These are phyloP conservation scores for Microctonus brassicae DNA, from an alignment of 2,888 invertebrate genomes.

Conservation along the genomic window DNA sequence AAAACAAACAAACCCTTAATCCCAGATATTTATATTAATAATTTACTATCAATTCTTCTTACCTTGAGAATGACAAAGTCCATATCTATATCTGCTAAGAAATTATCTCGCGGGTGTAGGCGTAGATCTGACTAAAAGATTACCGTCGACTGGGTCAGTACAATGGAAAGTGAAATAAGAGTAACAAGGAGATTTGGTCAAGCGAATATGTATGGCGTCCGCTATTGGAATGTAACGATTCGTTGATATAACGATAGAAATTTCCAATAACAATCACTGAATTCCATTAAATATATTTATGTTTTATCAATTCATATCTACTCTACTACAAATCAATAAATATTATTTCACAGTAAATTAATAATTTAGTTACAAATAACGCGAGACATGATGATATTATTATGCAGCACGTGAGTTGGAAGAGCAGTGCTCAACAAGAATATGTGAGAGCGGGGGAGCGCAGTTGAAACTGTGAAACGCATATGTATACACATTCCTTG, in stretches of 20 bases:
- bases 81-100: constrained; percentile 22
- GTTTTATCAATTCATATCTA: background rate
- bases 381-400: constrained; percentile 19
- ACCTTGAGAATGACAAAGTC: constrained; percentile 36
- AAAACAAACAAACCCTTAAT: too few relatives aligned
- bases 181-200: constrained; percentile 4
- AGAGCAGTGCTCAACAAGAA: constrained; percentile 17
- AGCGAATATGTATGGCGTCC: constrained; percentile 26
- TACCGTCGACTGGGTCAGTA: background rate
- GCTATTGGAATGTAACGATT: constrained; percentile 8
- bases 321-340: constrained; percentile 7
- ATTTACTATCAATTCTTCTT: background rate
- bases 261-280: background rate
- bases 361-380: background rate
- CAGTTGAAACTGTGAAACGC: constrained; percentile 15
- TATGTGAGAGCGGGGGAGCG: constrained; percentile 3
- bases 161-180: constrained; percentile 8
- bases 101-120: background rate
- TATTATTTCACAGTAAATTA: background rate
- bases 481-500: constrained; percentile 5
- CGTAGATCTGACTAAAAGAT: constrained; percentile 5
- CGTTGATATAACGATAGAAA: background rate
- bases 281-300: constrained; percentile 6
- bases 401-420: constrained; percentile 15
- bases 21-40: background rate